phyloP scores from a whole-genome alignment of 2,797 vertebrate genomes.

The Euthynnus affinis region DNA sequence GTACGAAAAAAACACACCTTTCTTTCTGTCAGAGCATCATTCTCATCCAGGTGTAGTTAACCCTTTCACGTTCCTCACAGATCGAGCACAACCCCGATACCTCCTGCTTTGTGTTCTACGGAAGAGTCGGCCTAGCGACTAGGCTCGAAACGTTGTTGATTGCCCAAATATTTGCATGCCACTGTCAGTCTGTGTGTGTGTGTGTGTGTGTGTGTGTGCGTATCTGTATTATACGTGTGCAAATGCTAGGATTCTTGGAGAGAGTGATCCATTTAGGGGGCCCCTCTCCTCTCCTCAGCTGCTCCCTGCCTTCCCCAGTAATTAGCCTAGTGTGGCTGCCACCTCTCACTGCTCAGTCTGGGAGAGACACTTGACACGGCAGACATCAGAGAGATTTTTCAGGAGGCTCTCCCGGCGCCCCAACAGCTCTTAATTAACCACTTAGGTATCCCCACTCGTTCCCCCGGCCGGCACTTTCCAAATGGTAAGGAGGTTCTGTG shows the following conservation, averaged over 20 bases:
- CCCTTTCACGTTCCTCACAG: slow-evolving; percentile 68
- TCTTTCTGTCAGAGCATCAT: slow-evolving; percentile 66
- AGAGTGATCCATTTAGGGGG: slow-evolving; percentile 85
- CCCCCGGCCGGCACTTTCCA: slow-evolving; percentile 93
- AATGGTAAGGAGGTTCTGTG: slow-evolving; percentile 93
- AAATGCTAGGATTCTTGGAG: slow-evolving; percentile 76
- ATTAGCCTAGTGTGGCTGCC: slow-evolving; percentile 96
- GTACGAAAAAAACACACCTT: slow-evolving; percentile 61
- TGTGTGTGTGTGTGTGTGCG: slow-evolving; percentile 1
- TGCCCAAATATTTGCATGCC: slow-evolving; percentile 83
- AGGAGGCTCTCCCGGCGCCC: slow-evolving; percentile 96
- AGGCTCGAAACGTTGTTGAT: slow-evolving; percentile 80
- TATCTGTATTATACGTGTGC: slow-evolving; percentile 38
- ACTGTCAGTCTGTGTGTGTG: slow-evolving; percentile 56
- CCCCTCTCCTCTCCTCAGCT: slow-evolving; percentile 90
- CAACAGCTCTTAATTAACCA: slow-evolving; percentile 99
- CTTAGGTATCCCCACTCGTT: slow-evolving; percentile 98
- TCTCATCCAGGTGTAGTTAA: slow-evolving; percentile 78
- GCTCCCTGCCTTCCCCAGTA: slow-evolving; percentile 91
- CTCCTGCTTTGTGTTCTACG: slow-evolving; percentile 64
- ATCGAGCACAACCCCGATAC: slow-evolving; percentile 51
- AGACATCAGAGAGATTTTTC: slow-evolving; percentile 99
- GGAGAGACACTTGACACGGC: slow-evolving; percentile 99
- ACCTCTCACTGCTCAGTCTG: slow-evolving; percentile 96
- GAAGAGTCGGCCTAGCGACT: slow-evolving; percentile 48